Evolutionary conservation across 2,113 vertebrate species (phyloP).

Genomic region (Hipposideros armiger): DNA sequence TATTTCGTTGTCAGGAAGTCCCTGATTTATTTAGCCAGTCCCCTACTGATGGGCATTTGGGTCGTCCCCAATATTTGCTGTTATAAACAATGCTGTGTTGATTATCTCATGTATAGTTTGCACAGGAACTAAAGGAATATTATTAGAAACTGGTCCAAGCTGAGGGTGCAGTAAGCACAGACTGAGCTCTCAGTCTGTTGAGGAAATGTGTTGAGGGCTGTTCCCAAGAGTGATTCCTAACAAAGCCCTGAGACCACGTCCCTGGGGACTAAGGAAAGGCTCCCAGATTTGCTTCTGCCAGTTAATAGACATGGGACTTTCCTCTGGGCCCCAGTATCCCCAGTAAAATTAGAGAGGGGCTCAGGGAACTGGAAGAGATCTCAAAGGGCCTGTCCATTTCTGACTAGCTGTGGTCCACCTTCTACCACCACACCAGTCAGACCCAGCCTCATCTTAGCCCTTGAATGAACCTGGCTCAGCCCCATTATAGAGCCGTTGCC

Average conservation of each 20-base stretch:
- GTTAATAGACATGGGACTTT: neutral
- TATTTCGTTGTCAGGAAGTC: neutral
- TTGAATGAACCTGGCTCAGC: neutral
- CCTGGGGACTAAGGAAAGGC: neutral
- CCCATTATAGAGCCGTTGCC: neutral
- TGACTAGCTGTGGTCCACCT: neutral
- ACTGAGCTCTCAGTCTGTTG: neutral
- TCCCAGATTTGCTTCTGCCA: neutral
- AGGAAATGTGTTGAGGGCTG: neutral
- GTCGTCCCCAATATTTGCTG: neutral
- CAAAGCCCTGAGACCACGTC: neutral
- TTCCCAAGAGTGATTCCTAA: neutral
- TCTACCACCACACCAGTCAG: neutral
- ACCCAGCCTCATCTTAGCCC: neutral
- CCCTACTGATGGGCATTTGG: neutral
- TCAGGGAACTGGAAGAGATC: neutral
- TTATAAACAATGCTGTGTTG: conserved; percentile 12
- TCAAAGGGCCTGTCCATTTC: conserved; percentile 29
- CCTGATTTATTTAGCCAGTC: conserved; percentile 12
- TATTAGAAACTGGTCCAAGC: conserved; percentile 33
- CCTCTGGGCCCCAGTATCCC: neutral
- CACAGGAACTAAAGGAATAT: conserved; percentile 12
- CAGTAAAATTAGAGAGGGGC: neutral
- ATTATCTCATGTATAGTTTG: neutral
- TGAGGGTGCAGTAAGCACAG: neutral